Percentiles rank a stretch among this genome's conserved stretches.
Evolutionary conservation across 2,888 invertebrate species (phyloP).

Genomic region (Syrphus vitripennis): DNA sequence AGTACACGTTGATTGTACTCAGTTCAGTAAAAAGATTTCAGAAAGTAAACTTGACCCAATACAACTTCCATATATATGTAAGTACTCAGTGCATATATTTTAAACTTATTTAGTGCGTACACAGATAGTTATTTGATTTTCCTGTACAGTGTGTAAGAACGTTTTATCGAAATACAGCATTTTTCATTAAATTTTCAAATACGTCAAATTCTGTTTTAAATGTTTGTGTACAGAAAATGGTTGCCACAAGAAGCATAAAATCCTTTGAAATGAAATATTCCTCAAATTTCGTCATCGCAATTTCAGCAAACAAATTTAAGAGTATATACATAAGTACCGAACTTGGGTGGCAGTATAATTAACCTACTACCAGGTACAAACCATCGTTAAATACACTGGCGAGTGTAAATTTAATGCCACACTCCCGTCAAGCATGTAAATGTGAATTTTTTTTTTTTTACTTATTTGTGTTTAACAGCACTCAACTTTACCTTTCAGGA

Average conservation of each 20-base stretch:
- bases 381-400: slow-evolving; percentile 34
- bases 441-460: slow-evolving; percentile 3
- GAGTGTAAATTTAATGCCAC: slow-evolving; percentile 56
- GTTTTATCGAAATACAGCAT: too few relatives aligned
- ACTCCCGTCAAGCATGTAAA: slow-evolving; percentile 29
- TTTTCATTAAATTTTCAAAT: not conserved
- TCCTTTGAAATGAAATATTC: slow-evolving; percentile 33
- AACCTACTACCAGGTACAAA: slow-evolving; percentile 29
- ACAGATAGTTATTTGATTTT: too few relatives aligned
- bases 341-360: slow-evolving; percentile 36
- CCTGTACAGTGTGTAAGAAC: too few relatives aligned
- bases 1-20: too few relatives aligned
- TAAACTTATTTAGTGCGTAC: too few relatives aligned
- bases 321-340: not conserved
- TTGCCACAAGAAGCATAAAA: slow-evolving; percentile 5
- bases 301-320: too few relatives aligned
- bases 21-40: too few relatives aligned
- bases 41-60: too few relatives aligned
- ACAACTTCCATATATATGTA: too few relatives aligned
- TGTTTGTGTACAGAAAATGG: not conserved
- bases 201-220: not conserved
- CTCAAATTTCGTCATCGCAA: not conserved
- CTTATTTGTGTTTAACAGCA: not conserved
- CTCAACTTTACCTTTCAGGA: slow-evolving; percentile 19
- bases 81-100: too few relatives aligned